Evolutionary conservation across 2,797 vertebrate genomes (phyloP).

Genomic region (Tokudaia muenninki): DNA sequence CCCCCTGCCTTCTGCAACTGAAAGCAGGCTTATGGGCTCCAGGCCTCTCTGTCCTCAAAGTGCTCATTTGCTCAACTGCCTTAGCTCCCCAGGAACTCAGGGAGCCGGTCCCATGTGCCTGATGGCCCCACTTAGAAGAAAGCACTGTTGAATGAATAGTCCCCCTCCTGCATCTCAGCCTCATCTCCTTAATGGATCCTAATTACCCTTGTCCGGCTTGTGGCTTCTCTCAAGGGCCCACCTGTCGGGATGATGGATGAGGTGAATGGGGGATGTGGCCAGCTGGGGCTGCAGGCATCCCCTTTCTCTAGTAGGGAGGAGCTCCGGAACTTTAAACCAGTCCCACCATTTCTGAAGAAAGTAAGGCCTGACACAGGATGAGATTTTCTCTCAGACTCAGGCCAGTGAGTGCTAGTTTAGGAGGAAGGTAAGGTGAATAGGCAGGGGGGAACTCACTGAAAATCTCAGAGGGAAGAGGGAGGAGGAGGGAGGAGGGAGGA

Average conservation of each 20-base stretch:
- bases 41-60: slow-evolving; percentile 52
- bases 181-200: slow-evolving; percentile 83
- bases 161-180: slow-evolving; percentile 50
- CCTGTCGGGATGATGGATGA: slow-evolving; percentile 79
- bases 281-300: slow-evolving; percentile 61
- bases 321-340: background rate
- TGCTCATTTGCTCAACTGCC: slow-evolving; percentile 62
- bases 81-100: slow-evolving; percentile 62
- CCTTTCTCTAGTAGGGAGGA: background rate
- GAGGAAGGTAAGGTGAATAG: background rate
- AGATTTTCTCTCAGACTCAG: background rate
- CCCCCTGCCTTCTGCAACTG: background rate
- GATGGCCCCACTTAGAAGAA: slow-evolving; percentile 81
- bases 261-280: slow-evolving; percentile 56
- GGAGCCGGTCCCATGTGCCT: slow-evolving; percentile 80
- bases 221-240: slow-evolving; percentile 76
- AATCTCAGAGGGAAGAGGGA: background rate
- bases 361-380: background rate
- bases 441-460: background rate
- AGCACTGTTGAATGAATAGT: slow-evolving; percentile 75
- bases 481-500: background rate
- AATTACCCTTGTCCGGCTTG: slow-evolving; percentile 77
- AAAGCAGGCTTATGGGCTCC: background rate
- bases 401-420: background rate
- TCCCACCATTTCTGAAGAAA: background rate